Conservation (phyloP, 2,888 invertebrate genomes). For the Andrena dorsata region DNA sequence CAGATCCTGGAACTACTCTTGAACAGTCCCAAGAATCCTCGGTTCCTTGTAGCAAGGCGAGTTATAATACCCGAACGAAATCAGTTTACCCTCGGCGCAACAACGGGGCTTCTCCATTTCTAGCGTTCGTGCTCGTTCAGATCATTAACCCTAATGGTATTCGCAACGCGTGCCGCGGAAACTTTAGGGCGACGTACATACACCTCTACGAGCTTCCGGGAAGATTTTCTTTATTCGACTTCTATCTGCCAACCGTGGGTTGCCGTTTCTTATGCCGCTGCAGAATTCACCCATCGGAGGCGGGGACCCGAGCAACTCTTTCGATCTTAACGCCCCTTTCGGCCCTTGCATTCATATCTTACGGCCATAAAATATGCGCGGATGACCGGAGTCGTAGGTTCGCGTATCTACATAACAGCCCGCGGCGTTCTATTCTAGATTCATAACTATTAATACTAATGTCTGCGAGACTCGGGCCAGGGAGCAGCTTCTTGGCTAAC, state of each 20-base stretch:
- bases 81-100: conserved; percentile 39
- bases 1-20: too few relatives aligned
- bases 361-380: conserved; percentile 69
- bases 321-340: conserved; percentile 31
- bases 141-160: conserved; percentile 68
- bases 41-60: background rate
- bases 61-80: conserved; percentile 32
- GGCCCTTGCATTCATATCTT: conserved; percentile 61
- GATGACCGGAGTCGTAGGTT: conserved; percentile 71
- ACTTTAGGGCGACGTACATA: conserved; percentile 41
- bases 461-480: conserved; percentile 75
- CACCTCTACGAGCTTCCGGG: conserved; percentile 48
- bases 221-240: conserved; percentile 52
- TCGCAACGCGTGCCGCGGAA: conserved; percentile 60
- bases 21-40: too few relatives aligned
- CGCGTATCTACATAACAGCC: conserved; percentile 72
- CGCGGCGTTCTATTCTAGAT: conserved; percentile 82
- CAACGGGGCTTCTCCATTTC: conserved; percentile 31
- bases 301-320: conserved; percentile 25
- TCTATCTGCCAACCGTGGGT: conserved; percentile 37
- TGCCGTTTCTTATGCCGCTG: conserved; percentile 16
- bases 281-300: conserved; percentile 34
- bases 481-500: conserved; percentile 76
- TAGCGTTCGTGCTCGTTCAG: conserved; percentile 53
- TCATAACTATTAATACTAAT: conserved; percentile 84